Conservation (phyloP, 2,113 vertebrate species). For the Scartelaos histophorus region DNA sequence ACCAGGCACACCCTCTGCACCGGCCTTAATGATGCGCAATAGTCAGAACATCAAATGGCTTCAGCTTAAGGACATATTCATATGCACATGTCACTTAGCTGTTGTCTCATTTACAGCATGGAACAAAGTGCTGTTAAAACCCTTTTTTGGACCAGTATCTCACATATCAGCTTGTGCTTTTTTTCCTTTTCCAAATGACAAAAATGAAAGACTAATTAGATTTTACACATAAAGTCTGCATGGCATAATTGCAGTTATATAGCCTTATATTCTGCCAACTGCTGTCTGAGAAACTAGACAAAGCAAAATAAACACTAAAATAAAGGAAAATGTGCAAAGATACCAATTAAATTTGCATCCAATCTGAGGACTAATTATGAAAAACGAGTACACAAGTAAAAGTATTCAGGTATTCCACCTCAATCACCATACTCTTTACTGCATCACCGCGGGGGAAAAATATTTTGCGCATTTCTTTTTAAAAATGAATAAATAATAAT, state of each 20-base stretch:
- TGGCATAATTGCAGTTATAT: not conserved
- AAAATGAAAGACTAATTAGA: not conserved
- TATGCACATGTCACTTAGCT: no score
- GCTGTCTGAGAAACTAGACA: not conserved
- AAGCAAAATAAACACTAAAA: not conserved
- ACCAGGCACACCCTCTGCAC: constrained; percentile 37
- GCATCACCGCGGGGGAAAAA: no score
- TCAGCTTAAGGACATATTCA: no score
- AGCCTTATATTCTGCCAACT: not conserved
- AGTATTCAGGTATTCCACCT: no score
- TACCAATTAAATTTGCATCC: no score
- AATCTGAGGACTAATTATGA: no score
- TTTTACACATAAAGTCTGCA: not conserved
- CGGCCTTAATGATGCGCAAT: not conserved
- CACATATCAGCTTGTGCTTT: not conserved
- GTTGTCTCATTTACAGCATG: not conserved
- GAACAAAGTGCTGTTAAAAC: not conserved
- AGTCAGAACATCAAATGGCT: no score
- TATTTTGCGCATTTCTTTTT: not conserved
- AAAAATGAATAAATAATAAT: no score
- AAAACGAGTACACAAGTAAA: no score
- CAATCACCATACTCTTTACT: no score
- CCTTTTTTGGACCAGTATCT: not conserved
- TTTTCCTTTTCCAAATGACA: not conserved
- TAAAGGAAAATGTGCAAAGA: no score